phyloP scores from a whole-genome alignment of 2,797 vertebrate species.

The Silurus aristotelis region DNA sequence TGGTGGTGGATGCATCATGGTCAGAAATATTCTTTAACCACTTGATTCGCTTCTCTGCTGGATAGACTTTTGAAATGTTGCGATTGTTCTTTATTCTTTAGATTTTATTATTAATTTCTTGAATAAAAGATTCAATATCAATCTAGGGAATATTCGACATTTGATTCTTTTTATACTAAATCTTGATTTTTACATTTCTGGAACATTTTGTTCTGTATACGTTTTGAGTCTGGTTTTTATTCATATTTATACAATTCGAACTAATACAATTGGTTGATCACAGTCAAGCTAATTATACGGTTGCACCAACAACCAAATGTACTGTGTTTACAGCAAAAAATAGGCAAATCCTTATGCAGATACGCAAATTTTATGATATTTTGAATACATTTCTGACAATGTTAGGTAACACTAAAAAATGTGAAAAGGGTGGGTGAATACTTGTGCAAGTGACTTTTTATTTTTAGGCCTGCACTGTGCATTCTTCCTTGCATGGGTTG shows the following conservation, averaged over 20 bases:
- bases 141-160: neutral
- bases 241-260: neutral
- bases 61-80: neutral
- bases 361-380: neutral
- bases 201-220: neutral
- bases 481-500: constrained; percentile 41
- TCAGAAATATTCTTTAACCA: neutral
- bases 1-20: neutral
- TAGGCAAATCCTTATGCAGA: neutral
- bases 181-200: neutral
- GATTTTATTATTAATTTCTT: neutral
- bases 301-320: neutral
- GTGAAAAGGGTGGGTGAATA: neutral
- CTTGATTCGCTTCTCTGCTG: neutral
- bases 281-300: neutral
- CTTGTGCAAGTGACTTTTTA: neutral
- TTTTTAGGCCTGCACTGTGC: neutral
- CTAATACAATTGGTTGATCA: neutral
- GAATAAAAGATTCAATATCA: neutral
- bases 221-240: neutral
- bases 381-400: neutral
- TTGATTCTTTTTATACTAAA: neutral
- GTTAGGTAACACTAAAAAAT: neutral
- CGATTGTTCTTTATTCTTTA: neutral
- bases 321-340: neutral